Evolutionary conservation across 2,888 invertebrate genomes (phyloP), one percentile per base, ranked within the genome.

Genomic region (Agrilus cyanescens): DNA sequence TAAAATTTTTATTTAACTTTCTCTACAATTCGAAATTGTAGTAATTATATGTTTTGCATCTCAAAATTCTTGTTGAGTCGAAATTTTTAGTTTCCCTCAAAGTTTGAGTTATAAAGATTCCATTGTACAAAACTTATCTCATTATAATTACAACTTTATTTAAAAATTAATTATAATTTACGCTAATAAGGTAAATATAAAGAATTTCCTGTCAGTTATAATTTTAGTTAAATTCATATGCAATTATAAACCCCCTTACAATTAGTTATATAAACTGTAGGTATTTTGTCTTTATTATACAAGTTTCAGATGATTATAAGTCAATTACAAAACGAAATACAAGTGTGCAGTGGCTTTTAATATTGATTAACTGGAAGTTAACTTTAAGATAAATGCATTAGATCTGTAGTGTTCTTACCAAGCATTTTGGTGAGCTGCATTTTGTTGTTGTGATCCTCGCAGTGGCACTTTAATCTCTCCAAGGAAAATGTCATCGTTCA

Each of bases 401-500:
- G 15, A 34, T 31, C 37, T 44, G 14, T n/a, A n/a, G n/a, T 8
- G 10, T 25, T 5, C 71, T 71, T 67, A 85, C 90, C 91, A 91
- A 12, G 89, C 88, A 57, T 76, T 78, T 47, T 75, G 71, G 48
- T 69, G 71, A 13, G 75, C 68, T 38, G 74, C 70, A 56, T 72
- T 72, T 52, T 77, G 75, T 53, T 76, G 75, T 32, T 78, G 76
- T 54, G 78, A 74, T 51, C 84, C 85, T 41, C 79, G 74, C 55
- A 91, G 70, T 46, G 83, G 84, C 52, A 90, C 74, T 53, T 84
- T 75, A 46, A 93, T 82, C 69, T 93, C 91, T 14, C 93, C 93
- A 31, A 93, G 77, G 66, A 91, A 93, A 46, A 86, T 81, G 55
- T 86, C 84, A 46, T 83, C 80, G 47, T 85, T 82, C 53, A 78